Conservation (phyloP, 1,140 invertebrate species). For the Brachionus plicatilis region DNA sequence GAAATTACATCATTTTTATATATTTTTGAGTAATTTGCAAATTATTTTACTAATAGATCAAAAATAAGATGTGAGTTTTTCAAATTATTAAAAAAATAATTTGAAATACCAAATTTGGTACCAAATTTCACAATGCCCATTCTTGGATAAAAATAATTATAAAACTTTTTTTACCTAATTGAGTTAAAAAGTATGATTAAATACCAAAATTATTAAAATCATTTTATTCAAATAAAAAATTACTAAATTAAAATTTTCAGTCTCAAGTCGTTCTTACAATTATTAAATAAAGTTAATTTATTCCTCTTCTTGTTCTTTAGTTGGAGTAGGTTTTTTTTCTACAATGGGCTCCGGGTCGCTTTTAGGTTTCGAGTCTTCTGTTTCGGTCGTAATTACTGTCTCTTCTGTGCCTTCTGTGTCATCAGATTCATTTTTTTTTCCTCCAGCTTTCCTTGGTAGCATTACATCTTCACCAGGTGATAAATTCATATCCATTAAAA, state of each 20-base stretch:
- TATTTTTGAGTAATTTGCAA: no score
- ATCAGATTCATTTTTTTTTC: neutral
- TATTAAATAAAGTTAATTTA: neutral
- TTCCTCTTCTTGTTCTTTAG: neutral
- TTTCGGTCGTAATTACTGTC: neutral
- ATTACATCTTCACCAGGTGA: neutral
- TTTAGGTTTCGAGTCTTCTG: neutral
- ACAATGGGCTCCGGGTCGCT: neutral
- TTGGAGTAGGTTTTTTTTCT: neutral
- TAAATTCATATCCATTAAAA: constrained; percentile 9
- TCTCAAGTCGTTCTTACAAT: neutral
- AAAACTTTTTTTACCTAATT: no score
- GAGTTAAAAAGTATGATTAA: no score
- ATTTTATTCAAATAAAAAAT: no score
- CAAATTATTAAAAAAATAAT: no score
- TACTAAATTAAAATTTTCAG: neutral
- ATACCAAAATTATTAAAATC: no score
- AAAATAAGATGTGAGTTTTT: no score
- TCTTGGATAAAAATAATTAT: no score
- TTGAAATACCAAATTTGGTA: no score
- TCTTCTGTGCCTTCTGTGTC: neutral
- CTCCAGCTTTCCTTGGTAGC: neutral
- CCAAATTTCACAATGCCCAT: no score
- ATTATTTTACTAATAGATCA: no score
- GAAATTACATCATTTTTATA: no score